Conservation (phyloP, 2,113 vertebrate species). For the Apaloderma vittatum region DNA sequence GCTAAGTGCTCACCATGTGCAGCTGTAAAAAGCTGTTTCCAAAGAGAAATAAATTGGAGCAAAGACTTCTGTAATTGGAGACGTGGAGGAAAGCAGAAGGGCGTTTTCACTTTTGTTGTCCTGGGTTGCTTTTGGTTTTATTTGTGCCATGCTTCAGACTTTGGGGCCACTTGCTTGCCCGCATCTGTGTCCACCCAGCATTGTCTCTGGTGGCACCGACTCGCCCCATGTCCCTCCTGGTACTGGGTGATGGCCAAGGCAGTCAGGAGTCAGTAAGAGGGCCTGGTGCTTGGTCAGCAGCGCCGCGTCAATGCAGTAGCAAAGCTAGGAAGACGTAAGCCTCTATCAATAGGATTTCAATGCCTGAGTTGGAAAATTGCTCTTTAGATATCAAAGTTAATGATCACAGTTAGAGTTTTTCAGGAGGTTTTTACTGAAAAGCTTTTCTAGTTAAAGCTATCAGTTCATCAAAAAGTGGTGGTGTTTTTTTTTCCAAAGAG, state of each 20-base stretch:
- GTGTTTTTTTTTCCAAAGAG: fast-evolving
- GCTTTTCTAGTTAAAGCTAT: neutral
- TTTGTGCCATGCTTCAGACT: constrained; percentile 13
- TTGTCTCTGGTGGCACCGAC: neutral
- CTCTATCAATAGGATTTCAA: neutral
- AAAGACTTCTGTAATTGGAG: constrained; percentile 34
- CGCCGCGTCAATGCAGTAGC: fast-evolving
- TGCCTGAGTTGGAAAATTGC: neutral
- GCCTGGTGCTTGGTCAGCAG: neutral
- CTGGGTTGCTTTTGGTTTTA: constrained; percentile 11
- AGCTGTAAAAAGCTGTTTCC: constrained; percentile 73
- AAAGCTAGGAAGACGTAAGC: neutral
- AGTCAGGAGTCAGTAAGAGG: neutral
- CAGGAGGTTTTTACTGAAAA: neutral
- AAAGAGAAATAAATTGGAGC: constrained; percentile 50
- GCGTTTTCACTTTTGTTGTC: constrained; percentile 37
- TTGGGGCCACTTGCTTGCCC: neutral
- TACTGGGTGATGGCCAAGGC: fast-evolving
- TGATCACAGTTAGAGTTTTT: neutral
- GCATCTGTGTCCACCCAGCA: neutral
- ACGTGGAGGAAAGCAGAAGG: constrained; percentile 14
- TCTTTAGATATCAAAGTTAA: neutral
- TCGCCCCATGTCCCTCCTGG: fast-evolving
- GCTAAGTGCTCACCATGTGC: constrained; percentile 62
- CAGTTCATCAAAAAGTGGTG: neutral